Base-by-base conservation (phyloP, 1,140 invertebrate species). In the Eubasilissa regina region DNA sequence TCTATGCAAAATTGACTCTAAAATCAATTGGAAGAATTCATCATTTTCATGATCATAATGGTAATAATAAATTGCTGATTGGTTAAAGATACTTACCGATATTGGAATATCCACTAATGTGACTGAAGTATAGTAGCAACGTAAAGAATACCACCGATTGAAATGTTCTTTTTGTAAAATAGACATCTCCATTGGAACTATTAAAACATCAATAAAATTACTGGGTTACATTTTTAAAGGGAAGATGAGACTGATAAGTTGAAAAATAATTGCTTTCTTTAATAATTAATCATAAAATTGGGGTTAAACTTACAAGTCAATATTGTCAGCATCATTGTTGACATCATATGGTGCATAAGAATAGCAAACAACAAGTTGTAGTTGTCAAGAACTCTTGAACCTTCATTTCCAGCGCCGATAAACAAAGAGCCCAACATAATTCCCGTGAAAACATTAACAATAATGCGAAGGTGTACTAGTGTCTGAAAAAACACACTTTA, bases 111-210 rank as follows among this genome's bases (percentile, higher is more conserved):
- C 95, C 0, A 97, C 92, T 47, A 98, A 85, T 0, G 96, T 97
- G 66, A 97, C 93, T 11, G 97, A 95, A 43, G 94, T 90, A 84
- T 97, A 99, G 84, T 97, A 99, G 7, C 96, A 94, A 85, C 97
- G 97, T 6, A 98, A 88, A 10, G 96, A 98, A 89, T 99, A 99
- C 97, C 97, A 99, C 86, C 97, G 92, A 86, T 99, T 99, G 79
- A 98, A 95, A 85, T 98, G 96, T 87, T 99, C 97, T 85, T 97
- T 96, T 17, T 94, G 91, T 83, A 98, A 91, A 76, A 98, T 96
- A 8, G 91, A 93, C 94, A 98, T 97, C 89, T 98, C 97, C 77
- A 93, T 92, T 0, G 97, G 97, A 89, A 98, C 96, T 97, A 90
- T n/a, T 92, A 92, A 82, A 84, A 77, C 78, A 56, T 44, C 6